A percentile compares a stretch with the other conserved stretches of the same genome.
phyloP scores from a whole-genome alignment of 2,113 vertebrate genomes.

The Nettapus auritus region DNA sequence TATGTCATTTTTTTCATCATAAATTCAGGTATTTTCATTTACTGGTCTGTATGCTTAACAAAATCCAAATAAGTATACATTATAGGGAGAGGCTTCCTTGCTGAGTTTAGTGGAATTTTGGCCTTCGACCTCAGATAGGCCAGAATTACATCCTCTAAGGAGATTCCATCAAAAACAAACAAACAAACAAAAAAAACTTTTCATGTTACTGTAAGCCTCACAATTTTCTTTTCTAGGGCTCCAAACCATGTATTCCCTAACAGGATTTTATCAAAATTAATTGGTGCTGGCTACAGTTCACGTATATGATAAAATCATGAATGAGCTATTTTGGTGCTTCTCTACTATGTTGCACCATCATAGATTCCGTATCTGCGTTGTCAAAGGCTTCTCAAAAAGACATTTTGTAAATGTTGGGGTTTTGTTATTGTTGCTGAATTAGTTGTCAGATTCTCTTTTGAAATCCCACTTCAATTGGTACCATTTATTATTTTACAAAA shows the following conservation, averaged over 20 bases:
- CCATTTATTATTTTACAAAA: not conserved
- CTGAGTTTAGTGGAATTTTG: not conserved
- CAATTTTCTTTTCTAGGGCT: not conserved
- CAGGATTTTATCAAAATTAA: not conserved
- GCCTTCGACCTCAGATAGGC: not conserved
- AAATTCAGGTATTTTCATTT: not conserved
- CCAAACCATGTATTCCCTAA: not conserved
- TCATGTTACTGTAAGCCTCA: not conserved
- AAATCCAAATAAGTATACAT: not conserved
- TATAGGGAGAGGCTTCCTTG: not conserved
- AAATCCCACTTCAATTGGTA: not conserved
- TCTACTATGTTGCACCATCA: not conserved
- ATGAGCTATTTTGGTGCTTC: not conserved
- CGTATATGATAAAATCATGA: not conserved
- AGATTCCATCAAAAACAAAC: not conserved
- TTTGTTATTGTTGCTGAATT: not conserved
- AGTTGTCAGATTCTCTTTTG: not conserved
- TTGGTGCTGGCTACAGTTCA: not conserved
- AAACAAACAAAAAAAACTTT: not conserved
- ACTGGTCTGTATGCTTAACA: not conserved
- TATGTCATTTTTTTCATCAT: not conserved
- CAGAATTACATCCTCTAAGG: not conserved
- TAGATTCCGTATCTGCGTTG: not conserved
- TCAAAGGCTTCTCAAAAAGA: not conserved
- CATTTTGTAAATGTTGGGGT: not conserved